Evolutionary conservation across 2,797 vertebrate species (phyloP).

Genomic region (Macropodus opercularis): DNA sequence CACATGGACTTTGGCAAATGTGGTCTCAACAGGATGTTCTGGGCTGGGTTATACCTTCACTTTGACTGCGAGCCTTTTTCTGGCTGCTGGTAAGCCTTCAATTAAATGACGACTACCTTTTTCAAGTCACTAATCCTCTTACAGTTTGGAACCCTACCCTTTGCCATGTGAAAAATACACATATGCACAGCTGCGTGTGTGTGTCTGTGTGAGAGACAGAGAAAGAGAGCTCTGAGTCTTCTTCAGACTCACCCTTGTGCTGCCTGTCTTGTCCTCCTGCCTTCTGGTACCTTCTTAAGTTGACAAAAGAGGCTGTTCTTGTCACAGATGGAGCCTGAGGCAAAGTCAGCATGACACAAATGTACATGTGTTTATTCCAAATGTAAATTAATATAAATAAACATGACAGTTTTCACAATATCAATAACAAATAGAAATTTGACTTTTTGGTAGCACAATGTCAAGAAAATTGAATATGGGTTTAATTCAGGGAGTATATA

Average conservation of each 20-base stretch:
- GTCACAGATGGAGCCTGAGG: slow-evolving; percentile 55
- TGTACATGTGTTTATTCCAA: neutral
- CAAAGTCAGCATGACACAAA: slow-evolving; percentile 38
- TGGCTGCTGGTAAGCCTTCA: slow-evolving; percentile 84
- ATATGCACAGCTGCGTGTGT: slow-evolving; percentile 24
- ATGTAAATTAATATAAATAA: slow-evolving; percentile 22
- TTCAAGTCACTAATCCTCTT: slow-evolving; percentile 87
- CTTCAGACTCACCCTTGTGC: slow-evolving; percentile 52
- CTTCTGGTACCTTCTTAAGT: slow-evolving; percentile 66
- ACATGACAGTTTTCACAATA: slow-evolving; percentile 1
- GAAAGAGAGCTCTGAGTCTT: slow-evolving; percentile 62
- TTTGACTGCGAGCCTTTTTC: slow-evolving; percentile 84
- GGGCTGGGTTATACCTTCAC: slow-evolving; percentile 83
- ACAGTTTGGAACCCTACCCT: slow-evolving; percentile 79
- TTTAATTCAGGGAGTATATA: too few species aligned
- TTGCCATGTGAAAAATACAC: slow-evolving; percentile 72
- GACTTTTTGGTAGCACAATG: neutral
- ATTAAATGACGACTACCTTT: slow-evolving; percentile 88
- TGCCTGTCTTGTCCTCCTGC: slow-evolving; percentile 57
- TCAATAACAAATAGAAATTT: neutral
- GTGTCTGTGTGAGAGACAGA: slow-evolving; percentile 8
- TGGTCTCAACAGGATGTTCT: slow-evolving; percentile 81
- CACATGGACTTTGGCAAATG: slow-evolving; percentile 77
- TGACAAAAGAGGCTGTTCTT: slow-evolving; percentile 64
- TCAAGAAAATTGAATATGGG: neutral